These are phyloP conservation scores for Reticulitermes speratus DNA, from an alignment of 1,140 invertebrate genomes.

Conservation along the genomic window DNA sequence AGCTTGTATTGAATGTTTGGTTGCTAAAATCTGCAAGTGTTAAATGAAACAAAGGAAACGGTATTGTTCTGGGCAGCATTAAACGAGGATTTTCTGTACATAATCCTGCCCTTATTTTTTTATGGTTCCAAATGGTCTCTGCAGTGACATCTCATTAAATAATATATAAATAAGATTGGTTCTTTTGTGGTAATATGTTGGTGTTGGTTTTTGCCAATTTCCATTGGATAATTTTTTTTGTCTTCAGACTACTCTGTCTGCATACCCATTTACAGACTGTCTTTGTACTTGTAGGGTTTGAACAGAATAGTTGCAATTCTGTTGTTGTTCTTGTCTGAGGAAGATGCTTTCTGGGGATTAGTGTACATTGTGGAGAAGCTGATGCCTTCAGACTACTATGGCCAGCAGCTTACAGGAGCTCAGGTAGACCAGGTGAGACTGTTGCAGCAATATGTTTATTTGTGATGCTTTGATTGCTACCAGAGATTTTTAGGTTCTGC, in stretches of 20 bases:
- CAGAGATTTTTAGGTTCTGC: too few species aligned
- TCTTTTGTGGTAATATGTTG: background rate
- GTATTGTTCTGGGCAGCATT: too few species aligned
- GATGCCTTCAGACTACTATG: constrained; percentile 3
- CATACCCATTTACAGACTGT: background rate
- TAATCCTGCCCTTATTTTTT: too few species aligned
- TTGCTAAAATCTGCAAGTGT: too few species aligned
- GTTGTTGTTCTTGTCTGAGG: background rate
- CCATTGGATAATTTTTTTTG: background rate
- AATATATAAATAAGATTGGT: too few species aligned
- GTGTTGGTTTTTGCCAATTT: background rate
- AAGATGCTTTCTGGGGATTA: background rate
- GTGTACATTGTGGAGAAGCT: constrained; percentile 4
- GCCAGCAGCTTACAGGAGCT: background rate
- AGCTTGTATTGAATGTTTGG: too few species aligned
- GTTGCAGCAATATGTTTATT: too few species aligned
- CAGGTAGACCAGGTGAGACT: background rate
- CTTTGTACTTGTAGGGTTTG: background rate
- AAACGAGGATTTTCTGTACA: too few species aligned
- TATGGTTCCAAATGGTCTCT: too few species aligned
- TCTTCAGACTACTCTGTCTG: background rate
- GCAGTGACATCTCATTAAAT: too few species aligned
- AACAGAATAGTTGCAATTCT: constrained; percentile 5
- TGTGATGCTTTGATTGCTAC: too few species aligned
- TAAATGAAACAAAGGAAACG: too few species aligned